Evolutionary conservation across 2,113 vertebrate genomes (phyloP).

Genomic region (Nyctibius bracteatus): DNA sequence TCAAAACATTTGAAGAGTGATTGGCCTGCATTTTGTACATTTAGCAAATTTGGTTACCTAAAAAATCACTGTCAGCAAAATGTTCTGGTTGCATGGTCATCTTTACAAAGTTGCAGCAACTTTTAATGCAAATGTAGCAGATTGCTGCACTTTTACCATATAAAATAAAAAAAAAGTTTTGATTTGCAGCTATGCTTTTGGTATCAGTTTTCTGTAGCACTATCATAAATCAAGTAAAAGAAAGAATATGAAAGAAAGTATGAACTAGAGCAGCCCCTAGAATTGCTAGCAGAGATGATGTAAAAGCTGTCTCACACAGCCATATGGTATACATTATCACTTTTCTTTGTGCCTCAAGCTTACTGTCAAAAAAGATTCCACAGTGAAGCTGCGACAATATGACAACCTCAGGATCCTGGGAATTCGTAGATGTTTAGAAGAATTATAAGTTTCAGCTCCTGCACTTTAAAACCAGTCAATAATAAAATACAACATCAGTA

Average conservation of each 20-base stretch:
- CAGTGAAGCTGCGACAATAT: not conserved
- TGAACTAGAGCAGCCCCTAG: not conserved
- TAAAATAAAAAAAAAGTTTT: not conserved
- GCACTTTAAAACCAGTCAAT: not conserved
- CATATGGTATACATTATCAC: not conserved
- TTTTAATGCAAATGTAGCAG: not conserved
- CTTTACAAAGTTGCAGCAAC: not conserved
- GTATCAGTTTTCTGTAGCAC: not conserved
- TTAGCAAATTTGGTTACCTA: slow-evolving; percentile 58
- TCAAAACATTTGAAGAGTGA: slow-evolving; percentile 47
- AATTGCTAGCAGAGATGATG: not conserved
- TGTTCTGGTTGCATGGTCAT: not conserved
- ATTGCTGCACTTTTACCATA: not conserved
- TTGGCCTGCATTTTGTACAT: slow-evolving; percentile 47
- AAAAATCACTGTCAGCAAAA: slow-evolving; percentile 51
- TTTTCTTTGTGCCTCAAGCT: not conserved
- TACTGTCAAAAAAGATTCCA: not conserved
- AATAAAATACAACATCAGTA: not conserved
- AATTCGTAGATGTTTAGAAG: not conserved
- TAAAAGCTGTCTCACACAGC: not conserved
- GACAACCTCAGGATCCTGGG: not conserved
- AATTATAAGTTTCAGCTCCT: not conserved
- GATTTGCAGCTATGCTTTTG: not conserved
- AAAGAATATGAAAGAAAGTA: not conserved
- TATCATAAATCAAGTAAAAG: not conserved